A percentile compares a stretch with the other conserved stretches of the same genome.
These are phyloP conservation scores for Scyliorhinus canicula DNA, from an alignment of 2,797 vertebrate genomes.

Conservation along the genomic window DNA sequence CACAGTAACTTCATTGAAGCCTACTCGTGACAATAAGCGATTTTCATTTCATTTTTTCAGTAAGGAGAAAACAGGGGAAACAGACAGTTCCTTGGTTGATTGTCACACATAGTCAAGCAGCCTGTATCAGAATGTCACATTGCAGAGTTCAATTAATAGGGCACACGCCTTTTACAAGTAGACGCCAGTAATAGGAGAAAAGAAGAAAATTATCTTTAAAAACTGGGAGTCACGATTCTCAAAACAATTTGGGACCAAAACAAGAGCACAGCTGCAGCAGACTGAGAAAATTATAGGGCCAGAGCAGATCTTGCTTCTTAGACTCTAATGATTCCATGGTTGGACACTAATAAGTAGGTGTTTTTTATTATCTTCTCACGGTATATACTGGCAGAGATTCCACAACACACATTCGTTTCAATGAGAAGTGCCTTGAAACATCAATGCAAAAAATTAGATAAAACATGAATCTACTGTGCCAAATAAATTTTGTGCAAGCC, in stretches of 20 bases:
- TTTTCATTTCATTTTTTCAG: no score
- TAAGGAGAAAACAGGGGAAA: neutral
- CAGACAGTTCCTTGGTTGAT: neutral
- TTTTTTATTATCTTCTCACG: neutral
- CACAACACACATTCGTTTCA: neutral
- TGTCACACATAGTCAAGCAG: neutral
- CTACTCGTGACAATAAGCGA: no score
- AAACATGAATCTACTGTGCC: neutral
- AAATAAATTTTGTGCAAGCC: neutral
- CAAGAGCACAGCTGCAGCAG: conserved; percentile 1
- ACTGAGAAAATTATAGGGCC: neutral
- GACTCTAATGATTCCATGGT: neutral
- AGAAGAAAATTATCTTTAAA: neutral
- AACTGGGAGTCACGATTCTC: neutral
- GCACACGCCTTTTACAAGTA: neutral
- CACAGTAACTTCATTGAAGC: no score
- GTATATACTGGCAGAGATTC: neutral
- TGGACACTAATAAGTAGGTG: neutral
- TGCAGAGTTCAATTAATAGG: neutral
- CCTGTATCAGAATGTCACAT: neutral
- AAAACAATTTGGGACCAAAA: neutral
- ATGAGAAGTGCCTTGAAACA: neutral
- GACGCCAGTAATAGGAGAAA: neutral
- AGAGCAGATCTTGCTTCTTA: neutral
- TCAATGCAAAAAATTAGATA: conserved; percentile 9